Evolutionary conservation across 1,140 invertebrate species (phyloP), one percentile per base, ranked within the genome.

Genomic region (Ephestia elutella): DNA sequence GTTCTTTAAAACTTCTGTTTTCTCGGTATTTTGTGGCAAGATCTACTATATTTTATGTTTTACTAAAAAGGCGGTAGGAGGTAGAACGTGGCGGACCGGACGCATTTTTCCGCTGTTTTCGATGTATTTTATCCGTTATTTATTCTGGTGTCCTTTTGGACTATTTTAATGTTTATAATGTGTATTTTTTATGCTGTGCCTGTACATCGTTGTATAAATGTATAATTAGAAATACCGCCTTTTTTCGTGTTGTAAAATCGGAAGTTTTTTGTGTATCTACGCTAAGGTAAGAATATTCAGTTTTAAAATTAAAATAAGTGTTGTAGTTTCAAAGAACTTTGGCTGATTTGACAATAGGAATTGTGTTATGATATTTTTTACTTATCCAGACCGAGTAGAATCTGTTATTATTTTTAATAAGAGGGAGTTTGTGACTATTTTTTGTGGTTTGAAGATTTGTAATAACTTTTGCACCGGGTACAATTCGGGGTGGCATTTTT

Each of bases 101-200:
- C 49, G 15, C 50, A 15, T 53, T 25, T 13, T 20, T 1, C 8
- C 50, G 9, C 18, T 21, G 2, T 21, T 53, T 53, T 53, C 20
- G 50, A 53, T 25, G 21, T 25, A 10, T 53, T 53, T 53, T 53
- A 53, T 25, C n/a, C 19, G 20, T 53, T 53, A 50, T 25, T 11
- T 53, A 53, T 53, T 53, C 18, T 53, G 18, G 18, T 21, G 50
- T 53, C 50, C 28, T 53, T 28, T 53, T 53, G 20, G 50, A 53
- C 50, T 25, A 15, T 53, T 53, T 53, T 25, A n/a, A 53, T 53
- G 20, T 53, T 53, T 53, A 10, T 53, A 53, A 44, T 7, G 38
- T 17, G 38, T 44, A 15, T 44, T 44, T 32, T n/a, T 32, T 32
- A 32, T 2, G 7, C 13, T 44, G n/a, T 44, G 2, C 32, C 3